Evolutionary conservation across 2,797 vertebrate genomes (phyloP), one percentile per base, ranked within the genome.

Genomic region (Malacoctenus gilli): DNA sequence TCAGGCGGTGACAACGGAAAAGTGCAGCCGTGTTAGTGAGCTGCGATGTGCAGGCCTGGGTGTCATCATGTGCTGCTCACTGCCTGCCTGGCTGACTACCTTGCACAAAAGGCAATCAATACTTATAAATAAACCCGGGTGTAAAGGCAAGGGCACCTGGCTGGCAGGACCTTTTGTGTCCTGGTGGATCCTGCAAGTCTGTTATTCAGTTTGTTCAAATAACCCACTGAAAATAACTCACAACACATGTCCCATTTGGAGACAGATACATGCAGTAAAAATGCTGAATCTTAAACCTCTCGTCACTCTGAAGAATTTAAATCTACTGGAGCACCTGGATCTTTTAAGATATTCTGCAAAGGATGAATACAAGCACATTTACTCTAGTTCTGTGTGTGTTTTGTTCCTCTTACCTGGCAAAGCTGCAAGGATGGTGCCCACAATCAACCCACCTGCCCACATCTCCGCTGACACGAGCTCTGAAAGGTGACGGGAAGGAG

Each of bases 111-210:
- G 68, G 12, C 79, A 82, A 89, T 91, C 86, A 76, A 89, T 85
- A 86, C 77, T 74, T 87, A 91, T 89, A 91, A 92, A 92, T 90
- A 91, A 87, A 87, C 85, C 57, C 65, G 81, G 82, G 73, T 16
- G 51, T 79, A 81, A 89, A 78, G 68, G 70, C 87, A 92, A 92
- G 88, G 90, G 70, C 90, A 89, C 81, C 79, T 87, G 77, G 68
- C 56, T 61, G n/a, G 44, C 69, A 72, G 40, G 56, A 72, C 52
- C 66, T 53, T 54, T 51, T 41, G 68, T 57, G 40, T n/a, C 63
- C 64, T 31, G 51, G 67, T 28, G 19, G 15, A 34, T 61, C 39
- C 46, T 39, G 61, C 47, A 51, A 73, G n/a, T 39, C 21, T 19
- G 1, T 36, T 5, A 21, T 28, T 39, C 1, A 16, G 40, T 50